These are phyloP conservation scores for Octonoba sinensis DNA, from an alignment of 2,888 invertebrate species.

Conservation along the genomic window DNA sequence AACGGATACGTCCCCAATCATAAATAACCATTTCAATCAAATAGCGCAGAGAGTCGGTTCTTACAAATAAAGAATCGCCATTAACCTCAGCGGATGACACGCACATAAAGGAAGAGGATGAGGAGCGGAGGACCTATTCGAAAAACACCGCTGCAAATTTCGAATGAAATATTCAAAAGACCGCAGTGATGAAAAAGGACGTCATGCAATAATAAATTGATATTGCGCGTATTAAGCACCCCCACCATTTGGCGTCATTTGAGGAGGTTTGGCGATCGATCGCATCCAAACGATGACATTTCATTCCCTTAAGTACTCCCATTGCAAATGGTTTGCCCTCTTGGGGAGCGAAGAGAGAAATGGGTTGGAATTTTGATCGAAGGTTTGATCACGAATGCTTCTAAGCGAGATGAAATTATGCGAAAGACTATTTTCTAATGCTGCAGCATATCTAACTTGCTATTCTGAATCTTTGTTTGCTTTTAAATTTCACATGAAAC, in stretches of 20 bases:
- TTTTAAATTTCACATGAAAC: no score
- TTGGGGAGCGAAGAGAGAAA: no score
- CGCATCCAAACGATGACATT: slow-evolving; percentile 46
- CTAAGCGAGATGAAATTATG: no score
- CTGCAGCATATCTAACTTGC: no score
- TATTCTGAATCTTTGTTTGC: no score
- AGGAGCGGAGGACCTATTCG: slow-evolving; percentile 9
- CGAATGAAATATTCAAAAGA: slow-evolving; percentile 60
- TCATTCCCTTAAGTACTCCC: slow-evolving; percentile 55
- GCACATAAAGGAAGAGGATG: background rate
- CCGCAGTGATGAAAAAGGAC: slow-evolving; percentile 52
- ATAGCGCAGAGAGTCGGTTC: slow-evolving; percentile 13
- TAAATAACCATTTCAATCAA: slow-evolving; percentile 54
- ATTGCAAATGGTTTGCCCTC: background rate
- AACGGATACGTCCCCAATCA: slow-evolving; percentile 29
- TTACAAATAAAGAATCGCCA: slow-evolving; percentile 25
- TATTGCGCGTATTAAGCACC: slow-evolving; percentile 59
- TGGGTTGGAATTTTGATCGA: no score
- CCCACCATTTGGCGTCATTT: slow-evolving; percentile 59
- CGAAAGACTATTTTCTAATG: no score
- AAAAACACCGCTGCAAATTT: slow-evolving; percentile 55
- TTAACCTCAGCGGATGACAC: slow-evolving; percentile 27
- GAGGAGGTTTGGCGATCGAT: slow-evolving; percentile 57
- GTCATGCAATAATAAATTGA: slow-evolving; percentile 63
- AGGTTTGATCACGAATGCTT: no score